Percentiles rank a stretch among this genome's conserved stretches.
phyloP scores from a whole-genome alignment of 2,797 vertebrate genomes.

The Muscicapa comitata region DNA sequence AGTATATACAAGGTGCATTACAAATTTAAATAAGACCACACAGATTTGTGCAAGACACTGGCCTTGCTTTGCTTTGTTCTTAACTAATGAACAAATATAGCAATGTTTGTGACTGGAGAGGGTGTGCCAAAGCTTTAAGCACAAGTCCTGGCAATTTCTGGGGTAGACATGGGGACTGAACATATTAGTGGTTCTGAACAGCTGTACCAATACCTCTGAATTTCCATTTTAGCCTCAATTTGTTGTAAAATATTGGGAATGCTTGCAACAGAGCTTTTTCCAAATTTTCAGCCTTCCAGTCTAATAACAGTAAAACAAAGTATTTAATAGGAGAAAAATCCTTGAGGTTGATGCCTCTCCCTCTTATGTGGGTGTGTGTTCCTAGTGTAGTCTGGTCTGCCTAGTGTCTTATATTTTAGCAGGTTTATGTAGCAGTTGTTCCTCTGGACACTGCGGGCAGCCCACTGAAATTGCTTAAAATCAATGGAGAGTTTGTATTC shows the following conservation, averaged over 20 bases:
- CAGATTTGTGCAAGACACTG: too few species aligned
- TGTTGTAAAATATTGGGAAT: neutral
- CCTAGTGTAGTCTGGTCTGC: neutral
- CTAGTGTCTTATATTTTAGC: neutral
- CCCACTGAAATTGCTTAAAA: neutral
- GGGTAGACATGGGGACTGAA: neutral
- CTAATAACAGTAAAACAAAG: neutral
- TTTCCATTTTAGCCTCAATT: neutral
- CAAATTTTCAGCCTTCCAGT: neutral
- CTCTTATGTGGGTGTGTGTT: neutral
- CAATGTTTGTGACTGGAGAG: rapidly evolving
- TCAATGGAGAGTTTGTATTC: neutral
- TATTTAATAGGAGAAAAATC: neutral
- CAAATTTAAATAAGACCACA: neutral
- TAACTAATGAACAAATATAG: neutral
- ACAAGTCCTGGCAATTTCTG: neutral
- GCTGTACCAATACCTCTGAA: neutral
- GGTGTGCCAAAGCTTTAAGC: neutral
- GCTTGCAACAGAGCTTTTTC: neutral
- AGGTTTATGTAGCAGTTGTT: neutral
- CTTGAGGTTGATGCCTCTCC: neutral
- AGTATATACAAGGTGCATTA: neutral
- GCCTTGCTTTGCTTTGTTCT: neutral
- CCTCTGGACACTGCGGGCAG: neutral
- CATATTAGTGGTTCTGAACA: neutral